Conservation (phyloP, 1,140 invertebrate genomes). For the Philopotamus ludificatus region DNA sequence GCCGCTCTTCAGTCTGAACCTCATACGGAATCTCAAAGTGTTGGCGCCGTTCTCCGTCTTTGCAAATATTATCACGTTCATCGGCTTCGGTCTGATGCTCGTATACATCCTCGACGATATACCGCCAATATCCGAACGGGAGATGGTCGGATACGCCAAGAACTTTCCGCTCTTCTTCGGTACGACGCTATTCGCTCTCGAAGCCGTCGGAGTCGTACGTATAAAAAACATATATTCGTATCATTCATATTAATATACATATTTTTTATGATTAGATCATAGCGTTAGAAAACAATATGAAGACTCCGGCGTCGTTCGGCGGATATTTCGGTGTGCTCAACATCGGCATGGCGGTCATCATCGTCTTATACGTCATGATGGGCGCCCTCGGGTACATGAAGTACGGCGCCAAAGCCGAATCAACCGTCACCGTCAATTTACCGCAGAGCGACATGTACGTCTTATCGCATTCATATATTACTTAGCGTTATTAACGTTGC, state of each 20-base stretch:
- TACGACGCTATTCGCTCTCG: conserved; percentile 84
- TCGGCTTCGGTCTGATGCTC: conserved; percentile 69
- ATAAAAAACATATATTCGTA: not conserved
- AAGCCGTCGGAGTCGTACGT: conserved; percentile 84
- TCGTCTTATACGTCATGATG: conserved; percentile 69
- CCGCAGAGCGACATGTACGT: conserved; percentile 57
- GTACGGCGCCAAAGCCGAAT: conserved; percentile 65
- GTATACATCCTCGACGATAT: conserved; percentile 65
- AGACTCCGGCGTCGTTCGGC: conserved; percentile 70
- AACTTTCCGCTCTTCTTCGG: conserved; percentile 79
- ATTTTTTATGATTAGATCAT: conserved; percentile 62
- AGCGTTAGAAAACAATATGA: conserved; percentile 85
- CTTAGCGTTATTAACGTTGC: not conserved
- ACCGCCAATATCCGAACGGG: conserved; percentile 58
- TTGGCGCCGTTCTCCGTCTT: conserved; percentile 78
- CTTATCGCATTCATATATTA: not conserved
- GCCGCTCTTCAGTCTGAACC: conserved; percentile 69
- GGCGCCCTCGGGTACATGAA: conserved; percentile 83
- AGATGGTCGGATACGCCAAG: conserved; percentile 56
- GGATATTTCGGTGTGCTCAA: conserved; percentile 75
- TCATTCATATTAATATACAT: not conserved
- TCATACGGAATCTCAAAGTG: conserved; percentile 74
- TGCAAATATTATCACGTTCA: conserved; percentile 73
- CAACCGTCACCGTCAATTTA: conserved; percentile 74
- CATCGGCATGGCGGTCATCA: conserved; percentile 73